These are phyloP conservation scores for Therioaphis trifolii DNA, from an alignment of 2,888 invertebrate genomes.

Conservation along the genomic window DNA sequence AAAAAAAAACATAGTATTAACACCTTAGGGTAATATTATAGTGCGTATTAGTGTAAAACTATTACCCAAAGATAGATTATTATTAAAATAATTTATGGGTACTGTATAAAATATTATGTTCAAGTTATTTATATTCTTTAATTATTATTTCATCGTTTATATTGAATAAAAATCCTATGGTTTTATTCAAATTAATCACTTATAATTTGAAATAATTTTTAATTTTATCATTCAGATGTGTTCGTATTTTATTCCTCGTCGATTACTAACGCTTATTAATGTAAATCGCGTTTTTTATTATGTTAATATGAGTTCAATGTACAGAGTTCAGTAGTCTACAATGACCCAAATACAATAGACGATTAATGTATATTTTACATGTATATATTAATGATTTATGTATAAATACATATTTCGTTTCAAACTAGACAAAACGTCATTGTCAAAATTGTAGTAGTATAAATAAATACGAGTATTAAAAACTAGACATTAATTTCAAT, in stretches of 20 bases:
- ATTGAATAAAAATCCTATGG: background rate
- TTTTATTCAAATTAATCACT: background rate
- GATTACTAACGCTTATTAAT: conserved; percentile 31
- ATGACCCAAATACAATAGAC: conserved; percentile 19
- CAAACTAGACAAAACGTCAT: no score
- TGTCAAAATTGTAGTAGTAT: no score
- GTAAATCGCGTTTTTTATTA: conserved; percentile 15
- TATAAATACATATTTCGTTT: no score
- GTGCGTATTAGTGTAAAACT: no score
- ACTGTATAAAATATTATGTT: background rate
- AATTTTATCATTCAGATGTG: conserved; percentile 26
- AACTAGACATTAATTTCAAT: no score
- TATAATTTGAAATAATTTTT: background rate
- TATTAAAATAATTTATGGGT: no score
- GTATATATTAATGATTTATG: no score
- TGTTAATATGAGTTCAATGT: conserved; percentile 42
- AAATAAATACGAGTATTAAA: no score
- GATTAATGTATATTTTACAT: no score
- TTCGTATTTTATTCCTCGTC: conserved; percentile 3
- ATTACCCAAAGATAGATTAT: no score
- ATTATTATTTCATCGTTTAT: conserved; percentile 18
- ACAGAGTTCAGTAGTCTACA: conserved; percentile 15
- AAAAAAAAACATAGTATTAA: background rate
- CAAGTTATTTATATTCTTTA: background rate
- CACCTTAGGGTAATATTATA: background rate